Conservation (phyloP, 2,797 vertebrate species). For the Knipowitschia caucasica region DNA sequence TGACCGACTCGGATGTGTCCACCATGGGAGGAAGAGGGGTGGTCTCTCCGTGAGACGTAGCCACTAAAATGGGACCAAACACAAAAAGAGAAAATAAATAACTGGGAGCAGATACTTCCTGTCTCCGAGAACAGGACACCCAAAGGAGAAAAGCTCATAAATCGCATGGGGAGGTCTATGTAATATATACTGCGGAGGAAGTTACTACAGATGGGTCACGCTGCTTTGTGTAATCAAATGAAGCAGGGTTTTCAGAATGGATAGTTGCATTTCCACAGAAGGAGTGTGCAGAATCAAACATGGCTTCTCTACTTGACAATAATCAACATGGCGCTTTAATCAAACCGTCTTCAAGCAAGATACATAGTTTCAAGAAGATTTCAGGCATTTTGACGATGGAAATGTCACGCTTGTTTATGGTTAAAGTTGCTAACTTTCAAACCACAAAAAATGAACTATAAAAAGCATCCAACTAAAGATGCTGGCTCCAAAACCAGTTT, state of each 20-base stretch:
- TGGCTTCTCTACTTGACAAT: too few relatives aligned
- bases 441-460: too few relatives aligned
- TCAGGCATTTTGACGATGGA: too few relatives aligned
- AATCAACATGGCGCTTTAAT: too few relatives aligned
- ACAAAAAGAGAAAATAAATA: conserved; percentile 24
- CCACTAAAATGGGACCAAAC: conserved; percentile 67
- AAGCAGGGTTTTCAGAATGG: neutral
- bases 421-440: too few relatives aligned
- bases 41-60: conserved; percentile 81
- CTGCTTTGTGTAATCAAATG: neutral
- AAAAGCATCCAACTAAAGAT: too few relatives aligned
- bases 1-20: conserved; percentile 90
- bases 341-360: too few relatives aligned
- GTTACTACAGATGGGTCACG: neutral
- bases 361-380: too few relatives aligned
- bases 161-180: conserved; percentile 1
- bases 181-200: neutral
- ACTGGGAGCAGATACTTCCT: neutral
- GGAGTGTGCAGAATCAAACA: too few relatives aligned
- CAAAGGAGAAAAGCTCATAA: neutral
- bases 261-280: neutral
- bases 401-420: too few relatives aligned
- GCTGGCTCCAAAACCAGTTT: too few relatives aligned
- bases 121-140: conserved; percentile 7
- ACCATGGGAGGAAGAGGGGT: conserved; percentile 78